A percentile compares a stretch with the other conserved stretches of the same genome.
Conservation (phyloP, 2,113 vertebrate species). For the Gavia stellata region DNA sequence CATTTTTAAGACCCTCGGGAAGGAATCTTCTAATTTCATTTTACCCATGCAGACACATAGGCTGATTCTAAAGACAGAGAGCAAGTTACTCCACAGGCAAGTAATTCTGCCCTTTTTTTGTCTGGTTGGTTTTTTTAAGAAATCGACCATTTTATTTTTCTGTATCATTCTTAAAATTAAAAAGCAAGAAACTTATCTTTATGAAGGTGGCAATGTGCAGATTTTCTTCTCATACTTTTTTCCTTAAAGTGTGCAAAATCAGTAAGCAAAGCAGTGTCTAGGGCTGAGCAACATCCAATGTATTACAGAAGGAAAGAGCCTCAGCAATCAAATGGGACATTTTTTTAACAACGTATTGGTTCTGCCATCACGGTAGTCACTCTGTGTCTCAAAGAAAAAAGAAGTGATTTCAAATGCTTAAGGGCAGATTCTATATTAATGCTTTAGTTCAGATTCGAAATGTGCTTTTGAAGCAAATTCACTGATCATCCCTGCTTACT, state of each 20-base stretch:
- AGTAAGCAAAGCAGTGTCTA: neutral
- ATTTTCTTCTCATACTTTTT: neutral
- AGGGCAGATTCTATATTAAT: neutral
- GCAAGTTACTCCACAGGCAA: neutral
- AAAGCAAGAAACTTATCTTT: neutral
- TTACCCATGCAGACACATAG: neutral
- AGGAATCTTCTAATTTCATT: neutral
- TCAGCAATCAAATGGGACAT: neutral
- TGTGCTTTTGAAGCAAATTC: slow-evolving; percentile 17
- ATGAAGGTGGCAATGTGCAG: neutral
- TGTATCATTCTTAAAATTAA: neutral
- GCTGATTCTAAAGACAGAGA: neutral
- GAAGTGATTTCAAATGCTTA: neutral
- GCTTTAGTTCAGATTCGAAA: neutral
- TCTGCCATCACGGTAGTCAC: neutral
- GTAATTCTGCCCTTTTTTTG: neutral
- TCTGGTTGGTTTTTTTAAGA: neutral
- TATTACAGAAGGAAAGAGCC: neutral
- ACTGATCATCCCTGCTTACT: neutral
- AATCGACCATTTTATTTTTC: neutral
- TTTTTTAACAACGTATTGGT: neutral
- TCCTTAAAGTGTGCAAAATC: neutral
- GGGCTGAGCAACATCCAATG: neutral
- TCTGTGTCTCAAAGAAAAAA: neutral
- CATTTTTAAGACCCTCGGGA: neutral